Evolutionary conservation across 2,113 vertebrate genomes (phyloP), one percentile per base, ranked within the genome.

Genomic region (Corythoichthys intestinalis): DNA sequence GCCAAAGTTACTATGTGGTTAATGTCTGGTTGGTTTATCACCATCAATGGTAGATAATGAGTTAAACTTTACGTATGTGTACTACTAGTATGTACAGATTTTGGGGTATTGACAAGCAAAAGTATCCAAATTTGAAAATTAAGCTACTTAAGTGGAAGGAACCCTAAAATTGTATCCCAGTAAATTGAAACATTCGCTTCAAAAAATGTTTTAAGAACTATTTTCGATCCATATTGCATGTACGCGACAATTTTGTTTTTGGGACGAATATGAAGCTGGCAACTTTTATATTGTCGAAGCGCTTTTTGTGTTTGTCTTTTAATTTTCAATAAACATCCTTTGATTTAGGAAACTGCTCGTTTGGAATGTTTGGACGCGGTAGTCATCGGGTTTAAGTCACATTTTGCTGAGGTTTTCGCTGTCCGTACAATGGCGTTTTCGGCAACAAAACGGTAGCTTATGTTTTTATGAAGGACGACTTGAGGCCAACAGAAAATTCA

Each of bases 251-350:
- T 72, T 76, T 69, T 54, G 71, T 80, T 57, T 58, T 72, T 75
- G 72, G 66, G 65, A 67, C 80, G 37, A 34, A 72, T 73, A 66
- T 58, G 44, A 78, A 71, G 72, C 71, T 74, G 67, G 75, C 69
- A 57, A 72, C 59, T 86, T 88, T 89, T 88, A 67, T 89, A 85
- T 80, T 73, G 67, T 84, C 74, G 44, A 39, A 75, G 39, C 78
- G 74, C 76, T 84, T 77, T 44, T 73, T 65, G 73, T 68, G 44
- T 81, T 59, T 76, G 70, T 85, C 77, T 83, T 81, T 84, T 90
- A 39, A 86, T 87, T 86, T 87, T 82, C 82, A 85, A 85, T 87
- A 87, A 86, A 83, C 72, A 7, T 47, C 11, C 13, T 20, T 81
- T 78, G 57, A 77, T 79, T 83, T 68, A 61, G 69, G 74, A 69